Conservation (phyloP, 53 echinoderm and acorn worm species). For the Zoroaster sp. region DNA sequence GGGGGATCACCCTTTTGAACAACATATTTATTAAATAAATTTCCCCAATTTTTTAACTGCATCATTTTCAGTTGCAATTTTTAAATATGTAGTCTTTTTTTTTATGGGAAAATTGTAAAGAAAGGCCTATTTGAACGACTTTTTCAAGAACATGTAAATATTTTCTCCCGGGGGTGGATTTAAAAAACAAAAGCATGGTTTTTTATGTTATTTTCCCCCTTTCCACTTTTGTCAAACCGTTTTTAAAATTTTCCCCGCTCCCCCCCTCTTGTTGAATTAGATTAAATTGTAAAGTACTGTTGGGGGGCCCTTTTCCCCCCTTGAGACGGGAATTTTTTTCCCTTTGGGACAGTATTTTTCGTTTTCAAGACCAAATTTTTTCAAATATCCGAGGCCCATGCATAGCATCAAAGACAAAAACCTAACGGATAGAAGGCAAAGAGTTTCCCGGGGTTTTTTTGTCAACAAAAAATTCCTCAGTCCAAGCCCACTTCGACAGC, state of each 20-base stretch:
- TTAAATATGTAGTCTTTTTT: background rate
- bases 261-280: constrained; percentile 60
- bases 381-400: constrained; percentile 70
- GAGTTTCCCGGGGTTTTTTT: constrained; percentile 39
- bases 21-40: constrained; percentile 16
- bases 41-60: constrained; percentile 35
- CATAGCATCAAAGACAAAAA: constrained; percentile 41
- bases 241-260: constrained; percentile 67
- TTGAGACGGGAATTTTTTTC: constrained; percentile 32
- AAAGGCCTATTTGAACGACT: constrained; percentile 35
- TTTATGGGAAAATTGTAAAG: background rate
- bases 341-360: constrained; percentile 37
- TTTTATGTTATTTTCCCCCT: constrained; percentile 56
- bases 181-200: constrained; percentile 57
- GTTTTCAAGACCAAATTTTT: constrained; percentile 55
- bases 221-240: constrained; percentile 57
- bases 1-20: constrained; percentile 26
- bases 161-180: constrained; percentile 24
- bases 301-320: background rate
- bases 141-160: constrained; percentile 48
- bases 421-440: constrained; percentile 57
- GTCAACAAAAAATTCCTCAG: constrained; percentile 42
- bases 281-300: background rate
- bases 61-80: background rate
- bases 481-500: constrained; percentile 38